phyloP scores from a whole-genome alignment of 1,140 invertebrate genomes.

The Sminthurinus signatus region DNA sequence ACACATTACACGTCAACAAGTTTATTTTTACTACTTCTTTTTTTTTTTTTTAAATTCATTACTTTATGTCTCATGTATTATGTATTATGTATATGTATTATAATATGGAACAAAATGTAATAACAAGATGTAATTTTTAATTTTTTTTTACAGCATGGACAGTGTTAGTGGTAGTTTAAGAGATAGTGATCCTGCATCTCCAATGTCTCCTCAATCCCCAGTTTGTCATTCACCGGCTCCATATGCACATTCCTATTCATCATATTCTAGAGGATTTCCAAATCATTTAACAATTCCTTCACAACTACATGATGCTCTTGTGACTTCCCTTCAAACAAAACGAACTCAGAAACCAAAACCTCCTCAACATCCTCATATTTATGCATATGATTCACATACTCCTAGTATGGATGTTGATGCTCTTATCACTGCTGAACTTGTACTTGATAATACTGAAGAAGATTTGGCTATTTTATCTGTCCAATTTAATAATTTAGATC shows the following conservation, averaged over 20 bases:
- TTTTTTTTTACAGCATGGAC: conserved; percentile 64
- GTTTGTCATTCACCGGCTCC: conserved; percentile 29
- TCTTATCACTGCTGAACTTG: conserved; percentile 74
- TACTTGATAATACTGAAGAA: conserved; percentile 57
- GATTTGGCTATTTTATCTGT: conserved; percentile 65
- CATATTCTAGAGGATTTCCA: conserved; percentile 5
- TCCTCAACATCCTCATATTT: too few relatives aligned
- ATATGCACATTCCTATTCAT: conserved; percentile 7
- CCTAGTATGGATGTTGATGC: conserved; percentile 64
- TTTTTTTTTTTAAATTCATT: conserved; percentile 14
- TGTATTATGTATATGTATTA: too few relatives aligned
- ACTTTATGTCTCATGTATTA: neutral
- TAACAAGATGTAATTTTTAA: too few relatives aligned
- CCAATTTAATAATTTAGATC: conserved; percentile 88
- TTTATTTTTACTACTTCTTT: too few relatives aligned
- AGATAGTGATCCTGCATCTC: conserved; percentile 84
- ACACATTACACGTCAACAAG: too few relatives aligned
- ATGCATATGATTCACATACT: conserved; percentile 8
- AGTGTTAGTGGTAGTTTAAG: conserved; percentile 83
- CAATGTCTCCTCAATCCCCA: conserved; percentile 53
- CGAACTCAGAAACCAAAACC: conserved; percentile 16
- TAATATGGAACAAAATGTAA: neutral
- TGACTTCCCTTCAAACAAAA: conserved; percentile 42
- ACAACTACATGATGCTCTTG: conserved; percentile 32
- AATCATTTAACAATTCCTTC: conserved; percentile 32